Evolutionary conservation across 2,797 vertebrate genomes (phyloP).

Genomic region (Enteromius trimaculatus): DNA sequence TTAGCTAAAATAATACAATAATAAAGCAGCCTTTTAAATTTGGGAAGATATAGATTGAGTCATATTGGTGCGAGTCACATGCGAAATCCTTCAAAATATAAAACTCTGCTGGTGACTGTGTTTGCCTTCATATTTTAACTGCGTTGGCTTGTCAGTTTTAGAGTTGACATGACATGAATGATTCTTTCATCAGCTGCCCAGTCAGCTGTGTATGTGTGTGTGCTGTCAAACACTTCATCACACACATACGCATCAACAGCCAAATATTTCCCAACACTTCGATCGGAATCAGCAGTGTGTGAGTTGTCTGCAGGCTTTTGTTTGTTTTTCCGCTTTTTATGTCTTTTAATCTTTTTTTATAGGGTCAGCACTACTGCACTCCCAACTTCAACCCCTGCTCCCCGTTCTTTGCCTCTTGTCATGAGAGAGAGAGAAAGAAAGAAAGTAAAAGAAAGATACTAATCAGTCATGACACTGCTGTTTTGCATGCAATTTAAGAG

Average conservation of each 20-base stretch:
- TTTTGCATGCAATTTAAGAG: constrained; percentile 41
- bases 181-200: constrained; percentile 52
- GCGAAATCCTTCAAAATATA: background rate
- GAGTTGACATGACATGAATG: constrained; percentile 55
- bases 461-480: constrained; percentile 21
- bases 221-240: constrained; percentile 36
- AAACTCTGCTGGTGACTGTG: constrained; percentile 5
- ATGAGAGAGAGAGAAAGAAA: constrained; percentile 17
- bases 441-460: background rate
- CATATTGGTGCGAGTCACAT: background rate
- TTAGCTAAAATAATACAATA: background rate
- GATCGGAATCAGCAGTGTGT: constrained; percentile 51
- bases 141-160: constrained; percentile 45
- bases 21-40: background rate
- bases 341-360: constrained; percentile 40
- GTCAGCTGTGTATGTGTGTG: constrained; percentile 26
- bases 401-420: constrained; percentile 1
- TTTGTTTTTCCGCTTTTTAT: constrained; percentile 52
- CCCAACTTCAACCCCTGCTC: constrained; percentile 10
- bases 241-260: constrained; percentile 23
- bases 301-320: constrained; percentile 53
- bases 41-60: background rate
- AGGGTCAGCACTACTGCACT: constrained; percentile 52
- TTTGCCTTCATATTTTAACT: constrained; percentile 43
- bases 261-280: constrained; percentile 32